These are phyloP conservation scores for Agrilus mali DNA, from an alignment of 2,888 invertebrate species.

Conservation along the genomic window DNA sequence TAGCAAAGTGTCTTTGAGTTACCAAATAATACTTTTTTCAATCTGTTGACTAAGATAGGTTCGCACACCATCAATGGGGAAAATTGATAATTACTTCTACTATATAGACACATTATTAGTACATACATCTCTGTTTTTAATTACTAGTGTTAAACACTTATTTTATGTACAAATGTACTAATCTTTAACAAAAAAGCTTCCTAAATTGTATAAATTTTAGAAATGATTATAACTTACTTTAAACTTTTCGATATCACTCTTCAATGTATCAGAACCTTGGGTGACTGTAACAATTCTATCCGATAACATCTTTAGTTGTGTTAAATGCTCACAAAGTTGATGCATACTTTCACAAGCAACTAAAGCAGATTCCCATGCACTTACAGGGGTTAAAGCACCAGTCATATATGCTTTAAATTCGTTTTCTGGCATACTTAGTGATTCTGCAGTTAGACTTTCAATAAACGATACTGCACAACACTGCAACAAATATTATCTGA, in stretches of 20 bases:
- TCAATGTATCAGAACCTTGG: conserved; percentile 51
- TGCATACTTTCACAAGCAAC: conserved; percentile 76
- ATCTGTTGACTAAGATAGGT: no score
- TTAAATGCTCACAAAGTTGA: conserved; percentile 69
- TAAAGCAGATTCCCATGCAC: conserved; percentile 68
- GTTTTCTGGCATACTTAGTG: conserved; percentile 77
- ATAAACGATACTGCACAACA: conserved; percentile 98
- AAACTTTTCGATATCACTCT: conserved; percentile 58
- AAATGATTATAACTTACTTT: conserved; percentile 42
- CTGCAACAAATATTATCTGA: conserved; percentile 37
- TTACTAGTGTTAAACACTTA: not conserved
- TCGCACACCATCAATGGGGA: no score
- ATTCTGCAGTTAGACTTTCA: conserved; percentile 89
- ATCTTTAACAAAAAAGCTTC: no score
- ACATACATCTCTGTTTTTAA: not conserved
- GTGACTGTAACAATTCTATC: conserved; percentile 50
- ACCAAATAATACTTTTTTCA: no score
- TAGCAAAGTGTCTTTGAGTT: no score
- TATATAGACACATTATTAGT: no score
- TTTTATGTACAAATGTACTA: no score
- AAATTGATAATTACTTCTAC: no score
- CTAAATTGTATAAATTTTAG: no score
- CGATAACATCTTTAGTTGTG: conserved; percentile 51
- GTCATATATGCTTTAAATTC: conserved; percentile 93
- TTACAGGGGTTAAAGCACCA: conserved; percentile 77